A percentile compares a stretch with the other conserved stretches of the same genome.
These are phyloP conservation scores for Mastomys coucha DNA, from an alignment of 2,113 vertebrate genomes.

Conservation along the genomic window DNA sequence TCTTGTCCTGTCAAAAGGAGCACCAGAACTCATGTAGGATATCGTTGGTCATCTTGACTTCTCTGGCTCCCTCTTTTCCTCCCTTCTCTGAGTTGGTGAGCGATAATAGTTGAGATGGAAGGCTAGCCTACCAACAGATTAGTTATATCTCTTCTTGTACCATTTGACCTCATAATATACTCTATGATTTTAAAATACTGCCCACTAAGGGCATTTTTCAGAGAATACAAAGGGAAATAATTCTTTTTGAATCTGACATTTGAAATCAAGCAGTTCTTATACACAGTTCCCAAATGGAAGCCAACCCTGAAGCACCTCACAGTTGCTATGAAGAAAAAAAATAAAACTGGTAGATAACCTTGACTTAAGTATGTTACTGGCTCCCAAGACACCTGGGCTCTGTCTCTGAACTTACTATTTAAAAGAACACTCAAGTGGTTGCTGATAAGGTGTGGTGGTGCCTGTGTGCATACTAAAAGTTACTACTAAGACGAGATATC, in stretches of 20 bases:
- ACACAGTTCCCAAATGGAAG: not conserved
- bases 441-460: not conserved
- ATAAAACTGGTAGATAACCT: not conserved
- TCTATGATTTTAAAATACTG: not conserved
- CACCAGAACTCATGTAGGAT: rapidly evolving
- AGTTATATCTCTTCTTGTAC: not conserved
- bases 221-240: not conserved
- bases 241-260: not conserved
- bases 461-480: conserved; percentile 23
- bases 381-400: not conserved
- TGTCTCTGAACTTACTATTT: not conserved
- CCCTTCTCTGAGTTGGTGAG: not conserved
- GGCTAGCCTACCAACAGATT: not conserved
- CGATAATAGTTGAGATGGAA: not conserved
- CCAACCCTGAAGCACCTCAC: not conserved
- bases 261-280: conserved; percentile 19
- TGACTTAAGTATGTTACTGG: not conserved
- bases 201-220: not conserved
- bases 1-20: not conserved
- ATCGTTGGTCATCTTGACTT: not conserved
- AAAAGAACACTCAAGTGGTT: not conserved
- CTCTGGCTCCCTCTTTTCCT: not conserved
- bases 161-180: not conserved
- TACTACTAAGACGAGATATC: not conserved
- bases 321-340: not conserved